Conservation (phyloP, 2,888 invertebrate genomes). For the Diadegma fenestrale region DNA sequence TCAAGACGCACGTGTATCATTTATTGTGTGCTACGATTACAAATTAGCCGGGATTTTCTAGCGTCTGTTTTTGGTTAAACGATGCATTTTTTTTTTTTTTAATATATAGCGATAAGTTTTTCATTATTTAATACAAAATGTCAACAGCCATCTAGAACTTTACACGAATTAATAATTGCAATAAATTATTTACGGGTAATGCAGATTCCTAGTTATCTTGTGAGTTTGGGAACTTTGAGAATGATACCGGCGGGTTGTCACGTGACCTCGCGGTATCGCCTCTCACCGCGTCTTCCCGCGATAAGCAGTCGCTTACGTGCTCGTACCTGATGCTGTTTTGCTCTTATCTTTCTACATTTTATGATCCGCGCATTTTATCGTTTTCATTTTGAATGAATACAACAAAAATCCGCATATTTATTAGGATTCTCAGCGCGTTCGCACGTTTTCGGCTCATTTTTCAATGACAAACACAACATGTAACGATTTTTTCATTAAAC, state of each 20-base stretch:
- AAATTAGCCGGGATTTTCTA: background rate
- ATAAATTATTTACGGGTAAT: background rate
- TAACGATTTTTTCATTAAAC: background rate
- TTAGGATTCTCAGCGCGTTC: background rate
- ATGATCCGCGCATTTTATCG: background rate
- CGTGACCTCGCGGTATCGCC: background rate
- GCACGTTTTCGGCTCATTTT: background rate
- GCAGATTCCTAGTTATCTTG: background rate
- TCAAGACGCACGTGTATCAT: background rate
- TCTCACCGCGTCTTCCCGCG: background rate
- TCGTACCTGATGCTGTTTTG: background rate
- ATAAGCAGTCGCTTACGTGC: background rate
- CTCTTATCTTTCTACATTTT: background rate
- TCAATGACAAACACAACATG: too few species aligned
- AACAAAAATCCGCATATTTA: background rate
- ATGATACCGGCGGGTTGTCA: background rate
- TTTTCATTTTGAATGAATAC: background rate
- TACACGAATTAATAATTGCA: background rate
- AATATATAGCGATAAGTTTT: background rate
- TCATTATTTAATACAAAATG: background rate
- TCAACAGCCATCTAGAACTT: too few species aligned
- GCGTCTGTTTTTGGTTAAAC: background rate
- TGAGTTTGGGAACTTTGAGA: too few species aligned
- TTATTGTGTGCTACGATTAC: constrained; percentile 2
- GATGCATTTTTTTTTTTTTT: background rate